Conservation (phyloP, 2,113 vertebrate genomes). For the Myrmecophaga tridactyla region DNA sequence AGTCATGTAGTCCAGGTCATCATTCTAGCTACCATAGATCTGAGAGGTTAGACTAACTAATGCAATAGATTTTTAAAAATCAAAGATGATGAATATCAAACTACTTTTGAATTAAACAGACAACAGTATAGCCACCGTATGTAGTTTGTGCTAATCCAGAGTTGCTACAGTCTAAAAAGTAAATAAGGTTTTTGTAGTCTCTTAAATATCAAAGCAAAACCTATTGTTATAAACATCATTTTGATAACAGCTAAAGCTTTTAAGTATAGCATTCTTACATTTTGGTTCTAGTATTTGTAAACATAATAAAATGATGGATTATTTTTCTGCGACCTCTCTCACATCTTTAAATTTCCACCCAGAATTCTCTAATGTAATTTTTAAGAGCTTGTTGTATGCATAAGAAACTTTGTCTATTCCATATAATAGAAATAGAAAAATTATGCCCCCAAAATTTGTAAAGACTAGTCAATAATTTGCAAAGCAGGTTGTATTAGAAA, state of each 20-base stretch:
- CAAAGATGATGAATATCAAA: neutral
- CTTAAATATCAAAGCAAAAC: neutral
- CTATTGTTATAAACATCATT: neutral
- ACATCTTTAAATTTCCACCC: constrained; percentile 22
- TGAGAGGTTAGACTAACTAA: neutral
- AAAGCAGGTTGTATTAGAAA: constrained; percentile 10
- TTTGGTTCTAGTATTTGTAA: neutral
- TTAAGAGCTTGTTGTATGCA: constrained; percentile 8
- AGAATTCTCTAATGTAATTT: constrained; percentile 48
- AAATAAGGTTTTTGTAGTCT: constrained; percentile 26
- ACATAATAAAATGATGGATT: constrained; percentile 9
- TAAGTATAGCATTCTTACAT: neutral
- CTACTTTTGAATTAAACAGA: constrained; percentile 11
- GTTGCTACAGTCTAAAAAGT: neutral
- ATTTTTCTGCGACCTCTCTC: constrained; percentile 21
- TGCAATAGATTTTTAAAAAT: neutral
- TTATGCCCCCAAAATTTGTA: too few relatives aligned
- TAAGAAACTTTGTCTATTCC: neutral
- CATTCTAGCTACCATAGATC: neutral
- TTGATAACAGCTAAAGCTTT: neutral
- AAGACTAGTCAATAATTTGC: neutral
- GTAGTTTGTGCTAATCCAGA: constrained; percentile 41
- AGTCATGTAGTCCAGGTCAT: neutral
- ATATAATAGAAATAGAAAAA: neutral
- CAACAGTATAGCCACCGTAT: neutral